Percentiles rank a stretch among this genome's conserved stretches.
These are phyloP conservation scores for Erebia aethiops DNA, from an alignment of 2,888 invertebrate genomes.

Conservation along the genomic window DNA sequence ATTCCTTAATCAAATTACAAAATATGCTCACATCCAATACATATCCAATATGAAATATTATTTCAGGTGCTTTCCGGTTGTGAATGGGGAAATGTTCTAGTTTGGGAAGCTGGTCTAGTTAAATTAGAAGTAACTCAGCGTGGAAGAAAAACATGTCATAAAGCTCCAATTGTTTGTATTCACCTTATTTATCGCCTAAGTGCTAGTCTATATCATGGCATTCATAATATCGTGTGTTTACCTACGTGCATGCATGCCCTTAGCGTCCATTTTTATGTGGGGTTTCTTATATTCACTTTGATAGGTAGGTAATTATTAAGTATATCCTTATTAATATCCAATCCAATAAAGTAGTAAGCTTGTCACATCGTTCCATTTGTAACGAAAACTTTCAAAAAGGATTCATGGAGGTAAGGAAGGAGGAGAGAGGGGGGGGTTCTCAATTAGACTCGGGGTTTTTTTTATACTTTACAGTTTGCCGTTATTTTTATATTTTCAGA, in stretches of 20 bases:
- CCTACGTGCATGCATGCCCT: neutral
- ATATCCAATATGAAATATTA: neutral
- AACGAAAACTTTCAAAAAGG: no score
- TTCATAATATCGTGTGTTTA: neutral
- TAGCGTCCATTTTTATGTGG: no score
- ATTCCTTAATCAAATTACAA: neutral
- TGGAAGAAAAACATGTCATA: slow-evolving; percentile 88
- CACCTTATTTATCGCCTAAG: neutral
- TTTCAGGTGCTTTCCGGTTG: slow-evolving; percentile 90
- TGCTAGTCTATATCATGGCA: no score
- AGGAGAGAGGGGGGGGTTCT: no score
- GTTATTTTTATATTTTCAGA: slow-evolving; percentile 50
- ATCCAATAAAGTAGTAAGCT: no score
- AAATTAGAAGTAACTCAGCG: slow-evolving; percentile 91
- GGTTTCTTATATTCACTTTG: neutral
- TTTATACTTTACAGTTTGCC: neutral
- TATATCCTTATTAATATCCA: no score
- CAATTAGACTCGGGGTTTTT: neutral
- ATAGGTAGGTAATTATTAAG: no score
- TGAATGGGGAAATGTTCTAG: slow-evolving; percentile 95
- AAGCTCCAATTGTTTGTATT: slow-evolving; percentile 84
- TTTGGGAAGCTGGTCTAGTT: slow-evolving; percentile 96
- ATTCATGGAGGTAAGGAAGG: no score
- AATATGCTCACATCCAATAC: neutral
- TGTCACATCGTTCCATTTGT: no score